A percentile compares a stretch with the other conserved stretches of the same genome.
phyloP scores from a whole-genome alignment of 1,140 invertebrate genomes.

The Phocides pigmalion region DNA sequence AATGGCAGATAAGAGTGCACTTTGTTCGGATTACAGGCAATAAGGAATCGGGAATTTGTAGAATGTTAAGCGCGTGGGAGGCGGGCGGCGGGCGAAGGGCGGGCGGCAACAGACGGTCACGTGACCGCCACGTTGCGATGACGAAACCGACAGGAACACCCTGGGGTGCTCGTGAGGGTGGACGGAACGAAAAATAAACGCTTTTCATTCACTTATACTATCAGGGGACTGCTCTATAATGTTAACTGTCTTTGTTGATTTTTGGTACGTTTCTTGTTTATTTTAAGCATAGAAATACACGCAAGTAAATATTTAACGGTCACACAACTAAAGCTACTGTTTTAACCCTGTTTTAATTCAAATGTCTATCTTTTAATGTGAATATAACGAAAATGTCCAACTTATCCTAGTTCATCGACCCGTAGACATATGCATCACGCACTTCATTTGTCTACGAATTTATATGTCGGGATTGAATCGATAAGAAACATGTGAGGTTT shows the following conservation, averaged over 20 bases:
- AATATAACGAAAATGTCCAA: neutral
- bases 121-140: constrained; percentile 11
- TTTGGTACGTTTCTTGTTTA: neutral
- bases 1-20: too few species aligned
- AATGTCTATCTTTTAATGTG: too few species aligned
- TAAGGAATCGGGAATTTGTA: constrained; percentile 10
- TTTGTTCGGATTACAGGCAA: neutral
- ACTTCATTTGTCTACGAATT: neutral
- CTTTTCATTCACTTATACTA: constrained; percentile 22
- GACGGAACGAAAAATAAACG: constrained; percentile 23
- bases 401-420: neutral
- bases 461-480: neutral
- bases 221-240: constrained; percentile 3
- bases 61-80: constrained; percentile 1
- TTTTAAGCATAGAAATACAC: neutral
- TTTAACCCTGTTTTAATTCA: too few species aligned
- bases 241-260: neutral
- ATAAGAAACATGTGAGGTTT: neutral
- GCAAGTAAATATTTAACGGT: neutral
- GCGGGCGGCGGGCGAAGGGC: neutral
- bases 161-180: constrained; percentile 13
- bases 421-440: neutral
- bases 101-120: constrained; percentile 23
- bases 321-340: neutral
- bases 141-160: constrained; percentile 10